Evolutionary conservation across 64 coral and sea anemone genomes (phyloP), one percentile per base, ranked within the genome.

Genomic region (Dendronephthya gigantea): DNA sequence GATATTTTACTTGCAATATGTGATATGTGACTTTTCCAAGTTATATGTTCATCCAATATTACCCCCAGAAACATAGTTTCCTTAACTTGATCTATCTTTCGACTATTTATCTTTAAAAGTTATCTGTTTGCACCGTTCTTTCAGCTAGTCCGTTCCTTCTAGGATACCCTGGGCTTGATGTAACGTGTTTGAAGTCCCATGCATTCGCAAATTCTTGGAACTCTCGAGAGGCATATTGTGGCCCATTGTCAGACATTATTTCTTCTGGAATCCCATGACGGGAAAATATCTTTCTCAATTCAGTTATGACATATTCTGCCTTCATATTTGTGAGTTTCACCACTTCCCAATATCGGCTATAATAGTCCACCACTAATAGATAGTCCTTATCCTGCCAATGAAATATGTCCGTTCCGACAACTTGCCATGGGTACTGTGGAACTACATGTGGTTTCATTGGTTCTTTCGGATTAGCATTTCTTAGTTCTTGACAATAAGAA

Each of bases 351-450:
- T 84, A 84, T 8, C 83, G 22, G 0, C 0, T 38, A 32, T 84
- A 84, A 1, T 49, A 84, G 47, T 84, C 83, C 32, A 30, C 83
- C 47, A 84, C 83, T n/a, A 84, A 41, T 27, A 84, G 83, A 84
- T 84, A 84, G 47, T 41, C 40, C 30, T 50, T 84, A 19, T 84
- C 28, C 47, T 84, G n/a, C 0, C 49, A 84, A 30, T 84, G 40
- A 84, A 41, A 84, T 1, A 84, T 38, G 49, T 84, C 83, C 0
- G 49, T 50, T 49, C 83, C 1, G 22, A 45, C 83, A 27, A 49
- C 40, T 50, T 84, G 39, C 40, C 40, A 84, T 41, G 83, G 83
- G 22, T 39, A 22, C 22, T n/a, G 0, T 84, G 83, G 83, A 38
- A 84, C 22, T 84, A 23, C 39, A 27, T 30, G 40, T 30, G 47